phyloP scores from a whole-genome alignment of 2,797 vertebrate genomes.

The Mallotus villosus region DNA sequence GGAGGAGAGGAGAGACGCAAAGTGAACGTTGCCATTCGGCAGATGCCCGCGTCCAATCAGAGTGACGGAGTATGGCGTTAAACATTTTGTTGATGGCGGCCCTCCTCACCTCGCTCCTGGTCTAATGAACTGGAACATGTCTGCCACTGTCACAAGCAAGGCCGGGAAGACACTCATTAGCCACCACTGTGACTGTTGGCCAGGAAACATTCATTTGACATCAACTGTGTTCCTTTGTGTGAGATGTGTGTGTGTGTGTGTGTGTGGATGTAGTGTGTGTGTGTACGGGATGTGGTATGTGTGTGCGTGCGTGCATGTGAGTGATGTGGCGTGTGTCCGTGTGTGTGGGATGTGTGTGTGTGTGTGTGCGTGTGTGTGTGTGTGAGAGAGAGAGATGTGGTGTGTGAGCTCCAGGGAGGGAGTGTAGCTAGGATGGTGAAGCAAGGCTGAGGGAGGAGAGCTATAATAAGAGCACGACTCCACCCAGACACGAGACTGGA shows the following conservation, averaged over 20 bases:
- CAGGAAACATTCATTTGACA: too few species aligned
- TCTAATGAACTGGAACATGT: too few species aligned
- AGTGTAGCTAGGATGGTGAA: neutral
- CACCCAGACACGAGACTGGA: slow-evolving; percentile 45
- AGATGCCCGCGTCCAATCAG: neutral
- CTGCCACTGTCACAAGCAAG: too few species aligned
- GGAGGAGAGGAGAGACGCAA: neutral
- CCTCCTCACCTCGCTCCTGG: too few species aligned
- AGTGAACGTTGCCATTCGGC: neutral
- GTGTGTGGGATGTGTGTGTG: neutral
- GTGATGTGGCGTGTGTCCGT: too few species aligned
- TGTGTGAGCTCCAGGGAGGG: neutral
- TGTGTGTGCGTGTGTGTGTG: neutral
- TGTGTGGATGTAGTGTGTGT: neutral
- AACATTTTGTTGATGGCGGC: neutral
- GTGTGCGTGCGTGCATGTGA: too few species aligned
- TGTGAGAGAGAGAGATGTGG: neutral
- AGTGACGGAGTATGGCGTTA: neutral
- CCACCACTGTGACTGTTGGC: too few species aligned
- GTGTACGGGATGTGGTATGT: too few species aligned
- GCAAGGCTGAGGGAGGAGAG: slow-evolving; percentile 9
- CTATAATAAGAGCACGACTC: slow-evolving; percentile 49
- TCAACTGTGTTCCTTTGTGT: neutral
- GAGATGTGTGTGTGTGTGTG: neutral
- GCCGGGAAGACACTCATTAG: too few species aligned